Base-by-base conservation (phyloP, 2,797 vertebrate species). In the Sebastiscus albofasciatus region DNA sequence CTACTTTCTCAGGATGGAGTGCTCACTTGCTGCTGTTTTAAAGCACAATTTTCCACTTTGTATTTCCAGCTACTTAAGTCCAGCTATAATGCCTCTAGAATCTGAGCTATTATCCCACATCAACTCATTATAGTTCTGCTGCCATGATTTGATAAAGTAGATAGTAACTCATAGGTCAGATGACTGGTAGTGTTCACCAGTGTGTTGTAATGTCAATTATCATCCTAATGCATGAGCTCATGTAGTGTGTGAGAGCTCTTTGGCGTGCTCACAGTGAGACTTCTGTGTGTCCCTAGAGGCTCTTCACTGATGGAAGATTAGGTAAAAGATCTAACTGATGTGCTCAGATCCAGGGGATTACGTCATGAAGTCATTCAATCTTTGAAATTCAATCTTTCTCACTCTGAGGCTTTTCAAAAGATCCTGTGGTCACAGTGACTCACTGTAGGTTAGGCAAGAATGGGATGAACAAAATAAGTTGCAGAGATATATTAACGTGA, bases 361-460 rank as follows among this genome's bases (percentile, higher is more conserved):
- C 34, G 8, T 76, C 79, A 72, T 75, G 62, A 70, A 68, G 55
- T 79, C n/a, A 67, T 79, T 75, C 56, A 56, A 24, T 24, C 76
- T 86, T 79, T 89, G 88, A 85, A 87, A 90, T 81, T 4, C 16
- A 81, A 84, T 85, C 77, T 76, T 36, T 52, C 58, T 62, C 27
- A 26, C 46, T 64, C 18, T 24, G 31, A 77, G 68, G 39, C 71
- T 72, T 82, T 56, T 67, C 26, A 76, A 77, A 67, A 69, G 24
- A 64, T 52, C 7, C 12, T 46, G 36, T 4, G 24, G 60, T 61
- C 42, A 64, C 58, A 67, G 29, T 68, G 42, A 71, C 60, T 85
- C 72, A 39, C 49, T 59, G 59, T 9, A 34, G 24, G 6, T 55
- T 0, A 1, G 59, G 10, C 65, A 46, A 4, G 4, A 64, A 22